A percentile compares a stretch with the other conserved stretches of the same genome.
Conservation (phyloP, 1,140 invertebrate genomes). For the Drosophila cardini region DNA sequence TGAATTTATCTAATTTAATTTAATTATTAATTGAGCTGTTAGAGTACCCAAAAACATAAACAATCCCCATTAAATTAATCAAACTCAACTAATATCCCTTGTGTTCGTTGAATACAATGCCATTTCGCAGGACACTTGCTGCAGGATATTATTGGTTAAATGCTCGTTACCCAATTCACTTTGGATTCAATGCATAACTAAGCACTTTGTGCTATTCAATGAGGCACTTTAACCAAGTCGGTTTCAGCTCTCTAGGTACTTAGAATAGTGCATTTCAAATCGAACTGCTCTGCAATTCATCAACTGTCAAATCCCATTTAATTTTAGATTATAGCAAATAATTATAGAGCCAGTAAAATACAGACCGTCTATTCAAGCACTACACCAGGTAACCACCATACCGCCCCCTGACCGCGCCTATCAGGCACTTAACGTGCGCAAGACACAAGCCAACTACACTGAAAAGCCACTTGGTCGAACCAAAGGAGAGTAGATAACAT, state of each 20-base stretch:
- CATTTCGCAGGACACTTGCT: slow-evolving; percentile 20
- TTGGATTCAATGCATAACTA: slow-evolving; percentile 44
- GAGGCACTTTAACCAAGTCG: slow-evolving; percentile 27
- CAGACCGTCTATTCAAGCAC: slow-evolving; percentile 5
- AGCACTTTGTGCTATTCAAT: slow-evolving; percentile 36
- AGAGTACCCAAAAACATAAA: slow-evolving; percentile 13
- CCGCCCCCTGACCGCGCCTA: slow-evolving; percentile 18
- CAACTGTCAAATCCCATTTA: slow-evolving; percentile 81
- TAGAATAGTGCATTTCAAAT: slow-evolving; percentile 63
- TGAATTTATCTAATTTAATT: too few relatives aligned
- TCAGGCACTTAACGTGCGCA: slow-evolving; percentile 56
- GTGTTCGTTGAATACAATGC: slow-evolving; percentile 13
- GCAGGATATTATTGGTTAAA: slow-evolving; percentile 13
- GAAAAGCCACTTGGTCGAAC: slow-evolving; percentile 66
- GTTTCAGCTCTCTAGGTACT: slow-evolving; percentile 30
- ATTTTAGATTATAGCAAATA: slow-evolving; percentile 79
- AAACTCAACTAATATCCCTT: slow-evolving; percentile 33
- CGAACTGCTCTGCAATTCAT: slow-evolving; percentile 76
- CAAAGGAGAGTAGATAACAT: slow-evolving; percentile 31
- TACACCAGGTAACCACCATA: slow-evolving; percentile 18
- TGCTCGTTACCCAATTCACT: slow-evolving; percentile 17
- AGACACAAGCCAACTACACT: slow-evolving; percentile 48
- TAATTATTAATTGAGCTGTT: neutral
- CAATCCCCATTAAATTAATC: slow-evolving; percentile 49
- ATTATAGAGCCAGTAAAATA: slow-evolving; percentile 55